These are phyloP conservation scores for Amphipoea lucens DNA, from an alignment of 2,888 invertebrate genomes.

Conservation along the genomic window DNA sequence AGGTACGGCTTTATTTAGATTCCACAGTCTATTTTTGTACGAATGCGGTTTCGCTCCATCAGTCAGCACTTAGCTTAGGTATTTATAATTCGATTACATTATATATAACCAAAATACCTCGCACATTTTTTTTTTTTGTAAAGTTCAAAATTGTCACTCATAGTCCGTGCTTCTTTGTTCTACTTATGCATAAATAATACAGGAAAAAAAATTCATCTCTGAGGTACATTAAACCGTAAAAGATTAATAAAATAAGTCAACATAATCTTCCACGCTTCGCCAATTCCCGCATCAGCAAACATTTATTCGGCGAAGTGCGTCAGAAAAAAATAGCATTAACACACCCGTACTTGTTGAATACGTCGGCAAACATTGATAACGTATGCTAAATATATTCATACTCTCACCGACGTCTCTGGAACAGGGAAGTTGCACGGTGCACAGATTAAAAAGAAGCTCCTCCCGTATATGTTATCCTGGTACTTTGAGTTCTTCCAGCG, in stretches of 20 bases:
- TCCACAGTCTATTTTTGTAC: not conserved
- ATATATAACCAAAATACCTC: not conserved
- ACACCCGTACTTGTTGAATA: conserved; percentile 73
- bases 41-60: not conserved
- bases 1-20: conserved; percentile 9
- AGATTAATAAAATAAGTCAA: conserved; percentile 38
- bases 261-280: conserved; percentile 37
- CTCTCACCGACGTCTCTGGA: conserved; percentile 58
- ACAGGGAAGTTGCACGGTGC: conserved; percentile 65
- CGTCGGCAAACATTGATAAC: conserved; percentile 70
- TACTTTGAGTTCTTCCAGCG: conserved; percentile 25
- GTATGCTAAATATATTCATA: conserved; percentile 74
- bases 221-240: conserved; percentile 4
- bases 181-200: not conserved
- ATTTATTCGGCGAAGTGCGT: conserved; percentile 54
- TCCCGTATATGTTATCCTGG: conserved; percentile 39
- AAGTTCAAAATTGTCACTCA: not conserved
- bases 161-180: not conserved
- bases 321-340: conserved; percentile 60
- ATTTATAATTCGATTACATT: conserved; percentile 6
- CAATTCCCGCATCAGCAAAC: conserved; percentile 57
- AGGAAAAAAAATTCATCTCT: not conserved
- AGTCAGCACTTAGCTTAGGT: not conserved
- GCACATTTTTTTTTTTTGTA: not conserved
- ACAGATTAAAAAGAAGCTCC: conserved; percentile 70